These are phyloP conservation scores for Chloropsis cyanopogon DNA, from an alignment of 2,113 vertebrate genomes.

Conservation along the genomic window DNA sequence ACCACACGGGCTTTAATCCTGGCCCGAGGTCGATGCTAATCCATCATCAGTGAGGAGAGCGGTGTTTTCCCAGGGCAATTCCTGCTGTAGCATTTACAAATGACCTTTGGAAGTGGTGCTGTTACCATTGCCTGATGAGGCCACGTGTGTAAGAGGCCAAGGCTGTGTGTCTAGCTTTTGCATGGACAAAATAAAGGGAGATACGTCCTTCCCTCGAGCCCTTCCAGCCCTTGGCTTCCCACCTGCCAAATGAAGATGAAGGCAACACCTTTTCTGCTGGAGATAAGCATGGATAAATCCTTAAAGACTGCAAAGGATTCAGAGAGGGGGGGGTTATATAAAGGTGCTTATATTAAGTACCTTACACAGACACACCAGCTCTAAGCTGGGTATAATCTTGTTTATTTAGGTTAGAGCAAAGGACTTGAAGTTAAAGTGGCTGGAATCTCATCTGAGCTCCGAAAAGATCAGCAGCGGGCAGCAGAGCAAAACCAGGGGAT, in stretches of 20 bases:
- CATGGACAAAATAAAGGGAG: background rate
- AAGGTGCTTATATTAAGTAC: conserved; percentile 63
- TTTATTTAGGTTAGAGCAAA: conserved; percentile 51
- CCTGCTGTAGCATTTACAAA: background rate
- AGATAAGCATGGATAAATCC: background rate
- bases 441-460: background rate
- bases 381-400: conserved; percentile 41
- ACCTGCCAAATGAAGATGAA: background rate
- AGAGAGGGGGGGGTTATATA: conserved; percentile 8
- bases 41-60: background rate
- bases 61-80: background rate
- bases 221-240: background rate
- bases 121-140: background rate
- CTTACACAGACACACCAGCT: conserved; percentile 9
- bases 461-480: background rate
- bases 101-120: background rate
- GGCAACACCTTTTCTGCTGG: background rate
- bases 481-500: background rate
- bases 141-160: background rate
- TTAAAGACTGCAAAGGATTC: background rate
- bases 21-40: background rate
- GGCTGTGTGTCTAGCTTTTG: background rate
- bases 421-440: conserved; percentile 16
- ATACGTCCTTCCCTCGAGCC: rapidly evolving
- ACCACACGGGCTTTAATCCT: background rate